Evolutionary conservation across 2,797 vertebrate species (phyloP), one percentile per base, ranked within the genome.

Genomic region (Geotrypetes seraphini): DNA sequence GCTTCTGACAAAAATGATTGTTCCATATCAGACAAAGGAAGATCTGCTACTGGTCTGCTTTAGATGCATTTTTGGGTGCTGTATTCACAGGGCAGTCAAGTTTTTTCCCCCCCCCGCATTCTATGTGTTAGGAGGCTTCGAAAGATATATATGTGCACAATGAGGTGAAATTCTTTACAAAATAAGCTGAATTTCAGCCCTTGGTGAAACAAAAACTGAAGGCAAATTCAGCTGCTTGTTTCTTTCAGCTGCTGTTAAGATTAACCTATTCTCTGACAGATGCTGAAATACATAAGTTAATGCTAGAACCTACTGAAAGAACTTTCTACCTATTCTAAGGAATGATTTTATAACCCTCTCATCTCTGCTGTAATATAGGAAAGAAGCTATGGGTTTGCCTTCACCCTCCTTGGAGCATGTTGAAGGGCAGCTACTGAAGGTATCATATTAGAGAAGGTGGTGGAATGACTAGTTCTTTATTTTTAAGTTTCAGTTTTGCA

Each of bases 291-390:
- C n/a, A n/a, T n/a, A 41, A 39, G 53, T 63, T 47, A 50, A 65
- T 63, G 54, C 48, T 52, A 63, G 52, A 72, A 60, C 33, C 43
- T 43, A 38, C 63, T 59, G 54, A 53, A 66, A 42, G 43, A 43
- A 43, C 33, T 33, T 52, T 30, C 43, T 54, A 47, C 35, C 39
- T 49, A 28, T 63, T 28, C 38, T 41, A 28, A 40, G 56, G 60
- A 56, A 47, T 47, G 36, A 39, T 49, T 49, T 50, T 41, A 22
- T 43, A 36, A 47, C 51, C 39, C 49, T 59, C 56, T 50, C 30
- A 55, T 71, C 52, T 57, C 25, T 41, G 60, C 50, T 47, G 39
- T 44, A 36, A 36, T 27, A 39, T 49, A 60, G 36, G 25, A 52
- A 58, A 32, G 32, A 28, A 43, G 24, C 16, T 39, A 31, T 52